phyloP scores from a whole-genome alignment of 1,140 invertebrate species.

The Leptinotarsa texana region DNA sequence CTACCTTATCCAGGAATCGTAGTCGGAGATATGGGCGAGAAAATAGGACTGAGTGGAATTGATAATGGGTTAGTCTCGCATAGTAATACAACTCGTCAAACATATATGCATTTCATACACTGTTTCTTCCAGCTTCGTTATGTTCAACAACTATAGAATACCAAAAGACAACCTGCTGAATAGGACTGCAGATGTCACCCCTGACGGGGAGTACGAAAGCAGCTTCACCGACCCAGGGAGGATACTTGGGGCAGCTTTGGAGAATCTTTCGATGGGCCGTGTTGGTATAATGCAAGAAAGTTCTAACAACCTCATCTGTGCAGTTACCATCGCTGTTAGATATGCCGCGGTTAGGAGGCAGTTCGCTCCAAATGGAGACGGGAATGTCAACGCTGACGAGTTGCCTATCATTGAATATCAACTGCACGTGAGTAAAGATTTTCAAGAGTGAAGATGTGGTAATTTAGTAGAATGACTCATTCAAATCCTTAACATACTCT shows the following conservation, averaged over 20 bases:
- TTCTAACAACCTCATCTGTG: constrained; percentile 72
- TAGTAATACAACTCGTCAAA: not conserved
- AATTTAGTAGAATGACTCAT: no score
- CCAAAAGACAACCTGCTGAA: constrained; percentile 87
- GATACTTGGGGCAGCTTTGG: constrained; percentile 80
- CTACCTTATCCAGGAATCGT: constrained; percentile 71
- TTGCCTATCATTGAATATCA: constrained; percentile 90
- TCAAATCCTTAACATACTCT: no score
- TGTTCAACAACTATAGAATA: constrained; percentile 86
- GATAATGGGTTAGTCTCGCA: constrained; percentile 76
- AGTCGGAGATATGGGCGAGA: constrained; percentile 86
- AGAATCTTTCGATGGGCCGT: constrained; percentile 82
- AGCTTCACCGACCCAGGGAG: constrained; percentile 77
- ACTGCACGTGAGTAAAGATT: constrained; percentile 67
- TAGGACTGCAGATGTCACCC: constrained; percentile 83
- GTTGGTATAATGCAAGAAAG: constrained; percentile 77
- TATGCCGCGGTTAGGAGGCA: constrained; percentile 90
- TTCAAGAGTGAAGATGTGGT: no score
- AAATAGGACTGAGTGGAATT: constrained; percentile 84
- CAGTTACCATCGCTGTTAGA: constrained; percentile 82
- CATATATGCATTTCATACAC: no score
- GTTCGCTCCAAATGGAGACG: constrained; percentile 73
- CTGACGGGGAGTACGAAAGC: constrained; percentile 81
- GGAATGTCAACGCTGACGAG: constrained; percentile 61
- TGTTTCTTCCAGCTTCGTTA: constrained; percentile 69